phyloP scores from a whole-genome alignment of 2,113 vertebrate species.

The Sapajus apella region DNA sequence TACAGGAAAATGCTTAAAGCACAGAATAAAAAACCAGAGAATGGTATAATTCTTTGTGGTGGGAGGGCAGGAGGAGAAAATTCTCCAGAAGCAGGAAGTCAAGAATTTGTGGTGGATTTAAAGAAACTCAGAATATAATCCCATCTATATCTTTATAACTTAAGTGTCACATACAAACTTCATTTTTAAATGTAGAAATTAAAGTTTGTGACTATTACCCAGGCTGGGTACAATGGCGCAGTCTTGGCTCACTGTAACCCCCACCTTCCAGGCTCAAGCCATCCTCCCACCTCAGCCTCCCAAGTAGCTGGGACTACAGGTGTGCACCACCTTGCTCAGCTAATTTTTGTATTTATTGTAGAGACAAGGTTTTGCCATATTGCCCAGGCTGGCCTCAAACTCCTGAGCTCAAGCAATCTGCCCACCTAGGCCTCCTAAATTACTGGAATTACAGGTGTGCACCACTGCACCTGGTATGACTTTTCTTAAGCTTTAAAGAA shows the following conservation, averaged over 20 bases:
- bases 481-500: not conserved
- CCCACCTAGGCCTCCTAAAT: not conserved
- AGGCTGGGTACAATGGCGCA: not conserved
- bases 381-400: not conserved
- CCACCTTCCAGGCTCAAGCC: not conserved
- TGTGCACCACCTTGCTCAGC: not conserved
- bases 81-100: constrained; percentile 4
- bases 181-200: constrained; percentile 21
- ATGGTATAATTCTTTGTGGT: not conserved
- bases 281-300: not conserved
- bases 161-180: not conserved
- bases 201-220: not conserved
- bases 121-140: not conserved
- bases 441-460: not conserved
- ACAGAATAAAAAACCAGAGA: not conserved
- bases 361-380: not conserved
- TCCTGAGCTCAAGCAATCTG: not conserved
- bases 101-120: constrained; percentile 31
- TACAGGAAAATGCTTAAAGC: not conserved
- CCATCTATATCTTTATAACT: not conserved
- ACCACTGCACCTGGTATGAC: not conserved
- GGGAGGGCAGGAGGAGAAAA: not conserved
- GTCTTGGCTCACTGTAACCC: not conserved
- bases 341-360: not conserved
- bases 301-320: not conserved